Evolutionary conservation across 2,113 vertebrate species (phyloP), one percentile per base, ranked within the genome.

Genomic region (Aix galericulata): DNA sequence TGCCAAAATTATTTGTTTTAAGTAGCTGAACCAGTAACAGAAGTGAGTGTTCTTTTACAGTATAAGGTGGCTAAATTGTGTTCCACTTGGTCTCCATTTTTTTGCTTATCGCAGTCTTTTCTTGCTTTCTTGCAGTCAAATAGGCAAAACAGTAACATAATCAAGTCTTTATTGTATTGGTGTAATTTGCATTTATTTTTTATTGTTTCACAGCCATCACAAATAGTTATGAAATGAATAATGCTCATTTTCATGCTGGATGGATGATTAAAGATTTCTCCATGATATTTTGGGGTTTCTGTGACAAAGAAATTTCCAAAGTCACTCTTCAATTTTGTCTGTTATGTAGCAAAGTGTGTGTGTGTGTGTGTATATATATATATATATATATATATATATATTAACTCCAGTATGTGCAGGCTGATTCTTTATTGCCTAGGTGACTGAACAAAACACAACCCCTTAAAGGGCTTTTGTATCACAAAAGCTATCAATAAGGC

Each of bases 211-310:
- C 78, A 95, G 80, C 77, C 82, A 71, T 91, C 80, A 94, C 64
- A 95, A 82, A 92, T 91, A 72, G 77, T 97, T 94, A 89, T 63
- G 84, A 92, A 96, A 83, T 83, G 55, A 90, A 73, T 94, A 95
- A 66, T 48, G 62, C 69, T 86, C 91, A 64, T 91, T 93, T 97
- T 96, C 59, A 3, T 89, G 73, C 83, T 93, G 44, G 56, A 84
- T 88, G 56, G 55, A 50, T 88, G 60, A 85, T 26, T 93, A 60
- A 83, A 94, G 84, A 66, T 89, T 88, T 89, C 89, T 89, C 72
- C 0, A 0, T 58, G n/a, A 11, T 75, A 55, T 77, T 95, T 80
- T 88, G 27, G 26, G 40, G n/a, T 59, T 91, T 95, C 42, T 20
- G 9, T 63, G 38, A 71, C 86, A 95, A 95, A 36, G 75, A 95